phyloP scores from a whole-genome alignment of 2,797 vertebrate genomes.

The Sebastes aleutianus region DNA sequence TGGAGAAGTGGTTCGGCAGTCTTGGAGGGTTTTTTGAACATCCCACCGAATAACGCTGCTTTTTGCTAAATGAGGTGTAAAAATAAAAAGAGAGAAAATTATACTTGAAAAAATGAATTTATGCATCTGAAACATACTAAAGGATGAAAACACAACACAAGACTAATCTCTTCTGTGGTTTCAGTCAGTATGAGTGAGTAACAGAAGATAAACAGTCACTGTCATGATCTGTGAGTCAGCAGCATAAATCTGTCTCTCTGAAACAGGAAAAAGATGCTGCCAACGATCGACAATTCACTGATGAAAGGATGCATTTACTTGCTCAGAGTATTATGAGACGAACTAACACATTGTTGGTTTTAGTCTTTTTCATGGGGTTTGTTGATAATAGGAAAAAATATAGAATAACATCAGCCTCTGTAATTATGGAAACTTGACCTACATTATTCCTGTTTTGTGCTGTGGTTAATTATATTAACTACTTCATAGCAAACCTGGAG shows the following conservation, averaged over 20 bases:
- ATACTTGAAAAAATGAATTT: neutral
- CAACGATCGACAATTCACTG: neutral
- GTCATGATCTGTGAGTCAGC: neutral
- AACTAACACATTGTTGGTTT: neutral
- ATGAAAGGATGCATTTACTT: neutral
- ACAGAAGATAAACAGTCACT: neutral
- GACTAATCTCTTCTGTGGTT: neutral
- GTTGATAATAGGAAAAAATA: neutral
- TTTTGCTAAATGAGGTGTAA: conserved; percentile 46
- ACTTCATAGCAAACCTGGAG: neutral
- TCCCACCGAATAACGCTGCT: conserved; percentile 54
- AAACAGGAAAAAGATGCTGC: neutral
- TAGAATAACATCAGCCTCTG: neutral
- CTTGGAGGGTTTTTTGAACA: conserved; percentile 64
- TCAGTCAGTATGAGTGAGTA: neutral
- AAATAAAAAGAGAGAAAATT: neutral
- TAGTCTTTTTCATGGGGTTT: neutral
- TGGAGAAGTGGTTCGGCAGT: conserved; percentile 15
- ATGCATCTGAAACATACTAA: accelerated
- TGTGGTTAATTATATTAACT: neutral
- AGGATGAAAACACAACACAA: neutral
- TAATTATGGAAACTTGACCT: neutral
- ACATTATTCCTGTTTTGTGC: neutral
- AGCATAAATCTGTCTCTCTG: neutral
- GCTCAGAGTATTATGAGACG: neutral